These are phyloP conservation scores for Calliphora vicina DNA, from an alignment of 1,140 invertebrate genomes.

Conservation along the genomic window DNA sequence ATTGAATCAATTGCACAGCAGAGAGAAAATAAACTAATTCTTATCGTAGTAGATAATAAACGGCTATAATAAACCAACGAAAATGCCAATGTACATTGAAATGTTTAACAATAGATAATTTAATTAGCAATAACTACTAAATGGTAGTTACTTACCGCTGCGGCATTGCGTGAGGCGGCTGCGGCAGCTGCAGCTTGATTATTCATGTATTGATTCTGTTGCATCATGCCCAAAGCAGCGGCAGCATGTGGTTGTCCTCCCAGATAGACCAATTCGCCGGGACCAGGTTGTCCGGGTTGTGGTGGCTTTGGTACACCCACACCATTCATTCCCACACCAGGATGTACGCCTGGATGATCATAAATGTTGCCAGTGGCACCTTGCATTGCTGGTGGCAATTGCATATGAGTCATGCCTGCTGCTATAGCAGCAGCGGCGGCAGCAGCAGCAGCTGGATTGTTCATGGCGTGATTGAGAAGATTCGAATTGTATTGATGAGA, in stretches of 20 bases:
- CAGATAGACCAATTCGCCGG: constrained; percentile 58
- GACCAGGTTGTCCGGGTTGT: constrained; percentile 44
- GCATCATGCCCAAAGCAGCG: constrained; percentile 55
- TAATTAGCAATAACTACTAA: not conserved
- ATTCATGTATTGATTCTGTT: constrained; percentile 60
- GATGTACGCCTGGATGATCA: constrained; percentile 60
- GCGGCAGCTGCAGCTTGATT: constrained; percentile 54
- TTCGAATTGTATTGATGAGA: constrained; percentile 56
- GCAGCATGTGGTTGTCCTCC: constrained; percentile 54
- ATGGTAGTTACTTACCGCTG: constrained; percentile 51
- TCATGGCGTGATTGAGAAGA: constrained; percentile 56
- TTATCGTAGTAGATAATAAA: not conserved
- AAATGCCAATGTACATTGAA: not conserved
- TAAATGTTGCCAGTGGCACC: constrained; percentile 49
- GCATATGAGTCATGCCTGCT: constrained; percentile 51
- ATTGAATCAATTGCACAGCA: not conserved
- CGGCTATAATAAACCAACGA: not conserved
- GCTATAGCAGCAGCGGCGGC: constrained; percentile 45
- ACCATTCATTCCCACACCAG: constrained; percentile 54
- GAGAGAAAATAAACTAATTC: not conserved
- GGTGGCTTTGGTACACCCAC: constrained; percentile 53
- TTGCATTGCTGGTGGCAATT: constrained; percentile 49
- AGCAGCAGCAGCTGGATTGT: constrained; percentile 50
- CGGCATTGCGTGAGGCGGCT: constrained; percentile 58
- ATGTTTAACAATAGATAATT: not conserved